phyloP scores from a whole-genome alignment of 2,797 vertebrate genomes.

The Mormyrops attenuatus region DNA sequence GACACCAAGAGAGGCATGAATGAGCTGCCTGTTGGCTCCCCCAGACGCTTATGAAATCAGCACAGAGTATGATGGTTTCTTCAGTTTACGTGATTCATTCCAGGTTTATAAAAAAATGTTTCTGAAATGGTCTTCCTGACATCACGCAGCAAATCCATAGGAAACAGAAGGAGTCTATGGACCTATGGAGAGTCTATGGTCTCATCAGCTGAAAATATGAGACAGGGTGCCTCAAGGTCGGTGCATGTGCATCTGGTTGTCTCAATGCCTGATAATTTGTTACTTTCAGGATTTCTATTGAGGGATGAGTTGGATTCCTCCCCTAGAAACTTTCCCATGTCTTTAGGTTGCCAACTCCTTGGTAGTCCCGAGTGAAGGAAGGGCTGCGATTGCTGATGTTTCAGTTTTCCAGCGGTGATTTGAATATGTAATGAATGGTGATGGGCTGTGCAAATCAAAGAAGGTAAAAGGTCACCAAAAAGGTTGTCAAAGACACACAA shows the following conservation, averaged over 20 bases:
- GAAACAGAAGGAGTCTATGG: background rate
- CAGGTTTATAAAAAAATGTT: background rate
- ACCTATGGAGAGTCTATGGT: background rate
- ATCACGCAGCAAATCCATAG: background rate
- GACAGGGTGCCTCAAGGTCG: background rate
- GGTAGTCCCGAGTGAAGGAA: background rate
- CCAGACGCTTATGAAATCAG: background rate
- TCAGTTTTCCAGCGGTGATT: background rate
- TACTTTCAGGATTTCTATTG: slow-evolving; percentile 5
- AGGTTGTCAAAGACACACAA: background rate
- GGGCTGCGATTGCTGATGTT: background rate
- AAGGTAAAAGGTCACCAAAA: background rate
- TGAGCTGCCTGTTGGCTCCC: background rate
- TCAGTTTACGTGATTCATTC: background rate
- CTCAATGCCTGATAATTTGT: background rate
- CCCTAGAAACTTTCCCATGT: background rate
- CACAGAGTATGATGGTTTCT: background rate
- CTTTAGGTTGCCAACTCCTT: background rate
- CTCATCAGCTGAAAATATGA: background rate
- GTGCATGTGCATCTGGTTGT: background rate
- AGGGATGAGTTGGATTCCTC: background rate
- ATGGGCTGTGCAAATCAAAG: slow-evolving; percentile 12
- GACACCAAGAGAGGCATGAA: background rate
- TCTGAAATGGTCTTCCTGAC: background rate
- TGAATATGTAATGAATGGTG: slow-evolving; percentile 1